Evolutionary conservation across 2,888 invertebrate genomes (phyloP).

Genomic region (Taenaris catops): DNA sequence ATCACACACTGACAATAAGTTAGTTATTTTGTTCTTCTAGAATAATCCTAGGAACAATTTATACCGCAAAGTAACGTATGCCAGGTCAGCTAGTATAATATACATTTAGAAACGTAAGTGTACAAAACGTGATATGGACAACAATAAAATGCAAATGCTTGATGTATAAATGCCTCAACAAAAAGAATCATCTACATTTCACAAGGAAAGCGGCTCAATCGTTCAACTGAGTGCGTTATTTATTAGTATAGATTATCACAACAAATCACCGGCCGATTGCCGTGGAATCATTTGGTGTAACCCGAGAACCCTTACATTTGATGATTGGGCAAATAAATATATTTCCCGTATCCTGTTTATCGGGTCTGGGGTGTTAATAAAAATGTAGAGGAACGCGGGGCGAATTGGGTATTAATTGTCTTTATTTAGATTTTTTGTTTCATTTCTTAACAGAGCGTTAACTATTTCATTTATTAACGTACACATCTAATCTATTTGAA

Average conservation of each 20-base stretch:
- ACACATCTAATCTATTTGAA: too few relatives aligned
- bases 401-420: too few relatives aligned
- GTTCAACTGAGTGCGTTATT: conserved; percentile 66
- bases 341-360: conserved; percentile 78
- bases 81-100: too few relatives aligned
- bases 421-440: too few relatives aligned
- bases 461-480: too few relatives aligned
- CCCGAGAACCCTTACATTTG: conserved; percentile 75
- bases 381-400: conserved; percentile 60
- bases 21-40: too few relatives aligned
- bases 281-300: conserved; percentile 71
- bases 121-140: background rate
- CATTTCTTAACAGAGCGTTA: too few relatives aligned
- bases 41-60: too few relatives aligned
- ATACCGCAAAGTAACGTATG: too few relatives aligned
- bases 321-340: conserved; percentile 80
- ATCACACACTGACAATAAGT: too few relatives aligned
- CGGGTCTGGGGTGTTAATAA: conserved; percentile 76
- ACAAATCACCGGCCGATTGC: conserved; percentile 72
- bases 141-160: conserved; percentile 15
- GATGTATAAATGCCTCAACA: conserved; percentile 18
- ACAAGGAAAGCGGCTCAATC: conserved; percentile 68
- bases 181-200: conserved; percentile 30
- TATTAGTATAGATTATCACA: conserved; percentile 73
- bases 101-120: background rate